Base-by-base conservation (phyloP, 1,140 invertebrate genomes). In the Reticulitermes speratus region DNA sequence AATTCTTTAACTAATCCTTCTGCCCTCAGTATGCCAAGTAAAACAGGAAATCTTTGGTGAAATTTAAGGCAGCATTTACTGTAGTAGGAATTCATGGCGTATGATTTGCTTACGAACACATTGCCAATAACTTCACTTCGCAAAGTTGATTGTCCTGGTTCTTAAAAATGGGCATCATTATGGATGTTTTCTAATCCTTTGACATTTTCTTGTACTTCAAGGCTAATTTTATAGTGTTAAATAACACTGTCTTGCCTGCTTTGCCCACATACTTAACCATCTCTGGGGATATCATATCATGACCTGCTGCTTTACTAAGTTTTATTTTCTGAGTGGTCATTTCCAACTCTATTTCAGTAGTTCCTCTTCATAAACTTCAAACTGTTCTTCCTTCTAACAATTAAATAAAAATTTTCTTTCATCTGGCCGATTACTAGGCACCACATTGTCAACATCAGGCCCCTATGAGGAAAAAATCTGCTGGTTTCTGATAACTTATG, bases 341-440 rank as follows among this genome's bases (percentile, higher is more conserved):
- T 83, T 44, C 44, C 38, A 44, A n/a, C 23, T 82, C 38, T 82
- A 19, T 44, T 25, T 83, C 82, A 44, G 30, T 83, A 21, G 44
- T 44, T 83, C 12, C 44, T 83, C 82, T 44, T n/a, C 38, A 38
- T 12, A 8, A 44, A 16, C 38, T 44, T 9, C 2, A 6, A 38
- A 21, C 7, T 8, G 8, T 44, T 44, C 32, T 38, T 83, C 82
- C 45, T 82, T 75, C 75, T 86, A 87, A 81, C 44, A 87, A 25
- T 65, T 86, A 85, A 6, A 75, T 38, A 45, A 87, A 87, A 82
- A 86, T 83, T 86, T 87, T 48, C n/a, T 84, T 82, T 55, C 87
- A 87, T 83, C 81, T 83, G 38, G 82, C 59, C 82, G 83, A 38
- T 38, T 38, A 38, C 38, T 38, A 38, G 2, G 5, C 38, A 38